phyloP scores from a whole-genome alignment of 2,113 vertebrate genomes.

The Colossoma macropomum region DNA sequence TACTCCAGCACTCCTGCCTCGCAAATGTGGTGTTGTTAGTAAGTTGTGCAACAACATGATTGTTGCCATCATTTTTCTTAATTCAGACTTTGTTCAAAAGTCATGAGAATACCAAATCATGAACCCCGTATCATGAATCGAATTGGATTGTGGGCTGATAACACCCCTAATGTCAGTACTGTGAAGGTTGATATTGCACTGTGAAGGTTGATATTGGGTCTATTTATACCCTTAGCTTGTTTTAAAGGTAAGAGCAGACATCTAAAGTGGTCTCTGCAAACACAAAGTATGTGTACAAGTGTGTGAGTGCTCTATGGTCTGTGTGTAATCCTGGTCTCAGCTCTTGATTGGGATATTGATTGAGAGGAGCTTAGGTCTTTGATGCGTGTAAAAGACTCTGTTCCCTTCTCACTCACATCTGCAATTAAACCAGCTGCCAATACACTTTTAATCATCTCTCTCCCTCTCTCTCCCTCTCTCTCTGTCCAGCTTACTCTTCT shows the following conservation, averaged over 20 bases:
- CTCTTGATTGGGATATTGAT: slow-evolving; percentile 49
- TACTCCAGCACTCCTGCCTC: too few species aligned
- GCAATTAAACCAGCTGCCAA: slow-evolving; percentile 46
- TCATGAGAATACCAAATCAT: too few species aligned
- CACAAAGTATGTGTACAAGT: slow-evolving; percentile 21
- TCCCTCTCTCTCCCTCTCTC: slow-evolving; percentile 27
- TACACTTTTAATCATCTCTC: slow-evolving; percentile 41
- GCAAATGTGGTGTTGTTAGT: too few species aligned
- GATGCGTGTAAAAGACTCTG: slow-evolving; percentile 42
- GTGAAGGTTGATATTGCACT: too few species aligned
- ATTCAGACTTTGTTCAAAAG: too few species aligned
- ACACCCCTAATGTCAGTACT: too few species aligned
- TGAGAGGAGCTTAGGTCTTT: slow-evolving; percentile 43
- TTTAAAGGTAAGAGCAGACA: too few species aligned
- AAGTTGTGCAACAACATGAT: too few species aligned
- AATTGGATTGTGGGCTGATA: too few species aligned
- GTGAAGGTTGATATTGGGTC: too few species aligned
- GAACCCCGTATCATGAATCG: too few species aligned
- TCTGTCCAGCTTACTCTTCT: slow-evolving; percentile 52
- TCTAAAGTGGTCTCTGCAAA: neutral
- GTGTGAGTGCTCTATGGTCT: slow-evolving; percentile 38
- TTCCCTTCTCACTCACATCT: slow-evolving; percentile 40
- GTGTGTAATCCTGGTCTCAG: slow-evolving; percentile 27
- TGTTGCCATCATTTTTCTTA: too few species aligned
- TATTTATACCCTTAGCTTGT: neutral